phyloP scores from a whole-genome alignment of 2,797 vertebrate genomes.

The Dermochelys coriacea region DNA sequence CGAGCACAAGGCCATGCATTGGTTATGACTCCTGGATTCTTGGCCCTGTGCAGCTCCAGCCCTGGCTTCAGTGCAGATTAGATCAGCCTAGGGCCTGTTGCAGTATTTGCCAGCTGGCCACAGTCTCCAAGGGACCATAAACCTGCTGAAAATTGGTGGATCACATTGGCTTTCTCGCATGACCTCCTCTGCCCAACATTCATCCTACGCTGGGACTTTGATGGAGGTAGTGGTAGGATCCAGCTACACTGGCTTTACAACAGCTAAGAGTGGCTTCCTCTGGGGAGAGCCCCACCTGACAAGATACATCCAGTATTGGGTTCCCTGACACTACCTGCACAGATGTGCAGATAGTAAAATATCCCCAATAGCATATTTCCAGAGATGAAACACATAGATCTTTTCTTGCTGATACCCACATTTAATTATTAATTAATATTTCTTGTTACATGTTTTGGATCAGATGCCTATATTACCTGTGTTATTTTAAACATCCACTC shows the following conservation, averaged over 20 bases:
- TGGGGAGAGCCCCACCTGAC: neutral
- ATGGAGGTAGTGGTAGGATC: neutral
- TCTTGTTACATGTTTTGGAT: neutral
- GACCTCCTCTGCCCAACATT: neutral
- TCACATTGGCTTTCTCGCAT: neutral
- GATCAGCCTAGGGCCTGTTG: neutral
- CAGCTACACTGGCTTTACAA: neutral
- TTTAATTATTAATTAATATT: too few relatives aligned
- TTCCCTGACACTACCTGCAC: neutral
- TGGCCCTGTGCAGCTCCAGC: neutral
- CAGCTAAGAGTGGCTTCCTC: neutral
- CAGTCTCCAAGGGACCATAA: neutral
- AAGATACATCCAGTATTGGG: neutral
- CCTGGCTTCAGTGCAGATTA: neutral
- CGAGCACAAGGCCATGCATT: neutral
- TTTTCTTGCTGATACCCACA: neutral
- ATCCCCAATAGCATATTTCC: neutral
- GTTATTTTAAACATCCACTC: too few relatives aligned
- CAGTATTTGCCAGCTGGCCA: neutral
- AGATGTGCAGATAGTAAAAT: neutral
- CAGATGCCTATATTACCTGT: too few relatives aligned
- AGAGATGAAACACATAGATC: neutral
- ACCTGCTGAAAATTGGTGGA: neutral
- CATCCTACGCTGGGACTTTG: neutral
- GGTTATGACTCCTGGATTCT: neutral